A percentile compares a stretch with the other conserved stretches of the same genome.
Conservation (phyloP, 2,888 invertebrate genomes). For the Cryptophagus acutangulus region DNA sequence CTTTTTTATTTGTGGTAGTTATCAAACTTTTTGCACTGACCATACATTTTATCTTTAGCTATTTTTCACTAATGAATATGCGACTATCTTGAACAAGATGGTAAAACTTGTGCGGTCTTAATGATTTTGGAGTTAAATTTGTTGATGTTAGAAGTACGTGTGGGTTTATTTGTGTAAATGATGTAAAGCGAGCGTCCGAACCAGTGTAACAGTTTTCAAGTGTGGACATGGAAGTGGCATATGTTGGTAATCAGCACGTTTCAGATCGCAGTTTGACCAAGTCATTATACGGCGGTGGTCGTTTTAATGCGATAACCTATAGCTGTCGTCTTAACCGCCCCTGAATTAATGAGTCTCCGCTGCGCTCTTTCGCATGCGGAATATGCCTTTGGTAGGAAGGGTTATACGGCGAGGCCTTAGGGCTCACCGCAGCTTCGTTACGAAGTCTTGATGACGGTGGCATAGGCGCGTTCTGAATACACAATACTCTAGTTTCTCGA, state of each 20-base stretch:
- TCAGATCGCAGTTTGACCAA: constrained; percentile 34
- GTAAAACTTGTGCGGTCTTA: too few relatives aligned
- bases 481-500: constrained; percentile 27
- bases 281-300: constrained; percentile 31
- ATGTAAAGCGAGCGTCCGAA: too few relatives aligned
- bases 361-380: constrained; percentile 32
- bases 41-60: too few relatives aligned
- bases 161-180: too few relatives aligned
- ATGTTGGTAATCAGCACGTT: constrained; percentile 29
- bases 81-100: too few relatives aligned
- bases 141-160: too few relatives aligned
- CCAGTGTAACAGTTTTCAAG: too few relatives aligned
- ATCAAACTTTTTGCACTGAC: too few relatives aligned
- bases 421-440: too few relatives aligned
- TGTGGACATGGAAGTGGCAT: background rate
- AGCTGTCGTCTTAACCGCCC: constrained; percentile 32
- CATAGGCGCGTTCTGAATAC: constrained; percentile 31
- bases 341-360: constrained; percentile 38
- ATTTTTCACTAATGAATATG: too few relatives aligned
- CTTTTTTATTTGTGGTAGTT: too few relatives aligned
- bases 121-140: too few relatives aligned
- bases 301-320: constrained; percentile 25
- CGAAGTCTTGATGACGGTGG: constrained; percentile 34
- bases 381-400: constrained; percentile 16
- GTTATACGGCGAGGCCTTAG: constrained; percentile 1